Percentiles rank a stretch among this genome's conserved stretches.
Evolutionary conservation across 2,113 vertebrate genomes (phyloP).

Genomic region (Grus americana): DNA sequence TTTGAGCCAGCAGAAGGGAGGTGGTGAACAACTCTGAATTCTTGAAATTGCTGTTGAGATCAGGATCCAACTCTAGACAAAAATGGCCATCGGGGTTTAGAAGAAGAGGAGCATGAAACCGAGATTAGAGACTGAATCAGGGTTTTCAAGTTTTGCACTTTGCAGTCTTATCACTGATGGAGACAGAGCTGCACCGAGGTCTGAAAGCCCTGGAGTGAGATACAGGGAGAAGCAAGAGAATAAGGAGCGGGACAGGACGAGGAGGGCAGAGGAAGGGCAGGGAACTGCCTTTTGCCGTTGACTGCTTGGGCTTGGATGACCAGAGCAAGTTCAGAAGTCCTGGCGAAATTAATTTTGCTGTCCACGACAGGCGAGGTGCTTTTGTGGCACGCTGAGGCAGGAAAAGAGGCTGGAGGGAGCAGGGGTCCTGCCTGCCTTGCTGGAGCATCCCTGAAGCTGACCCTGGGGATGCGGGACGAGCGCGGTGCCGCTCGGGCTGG

Average conservation of each 20-base stretch:
- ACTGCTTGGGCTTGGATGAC: not conserved
- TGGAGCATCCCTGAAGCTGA: not conserved
- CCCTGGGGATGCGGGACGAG: not conserved
- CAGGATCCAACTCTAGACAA: not conserved
- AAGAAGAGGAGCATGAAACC: not conserved
- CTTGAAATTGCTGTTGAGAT: not conserved
- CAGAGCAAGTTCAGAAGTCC: not conserved
- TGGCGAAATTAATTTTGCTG: not conserved
- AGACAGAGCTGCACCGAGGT: not conserved
- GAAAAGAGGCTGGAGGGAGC: not conserved
- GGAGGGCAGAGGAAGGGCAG: not conserved
- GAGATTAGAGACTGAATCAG: not conserved
- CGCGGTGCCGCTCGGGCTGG: rapidly evolving
- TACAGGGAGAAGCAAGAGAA: not conserved
- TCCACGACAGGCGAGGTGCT: not conserved
- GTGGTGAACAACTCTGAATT: not conserved
- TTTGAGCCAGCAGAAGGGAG: not conserved
- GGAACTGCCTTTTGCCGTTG: not conserved
- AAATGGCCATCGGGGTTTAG: not conserved
- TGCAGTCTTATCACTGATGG: not conserved
- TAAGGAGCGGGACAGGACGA: not conserved
- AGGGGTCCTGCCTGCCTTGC: not conserved
- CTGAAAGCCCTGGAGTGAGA: not conserved
- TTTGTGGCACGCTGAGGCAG: not conserved
- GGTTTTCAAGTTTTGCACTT: not conserved